phyloP scores from a whole-genome alignment of 2,888 invertebrate genomes.

The Acleris laterana region DNA sequence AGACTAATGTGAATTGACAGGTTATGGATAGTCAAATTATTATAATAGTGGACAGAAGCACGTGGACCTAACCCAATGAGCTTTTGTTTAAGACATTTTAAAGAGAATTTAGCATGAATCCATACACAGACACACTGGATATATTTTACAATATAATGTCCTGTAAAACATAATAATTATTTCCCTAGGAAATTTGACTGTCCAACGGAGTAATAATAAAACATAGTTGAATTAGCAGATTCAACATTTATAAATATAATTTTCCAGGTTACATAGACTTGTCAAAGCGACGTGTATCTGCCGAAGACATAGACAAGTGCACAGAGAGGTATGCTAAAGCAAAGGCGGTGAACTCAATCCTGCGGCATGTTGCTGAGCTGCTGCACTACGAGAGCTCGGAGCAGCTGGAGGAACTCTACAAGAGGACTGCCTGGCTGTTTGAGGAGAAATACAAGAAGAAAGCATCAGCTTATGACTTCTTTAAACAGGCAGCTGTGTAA shows the following conservation, averaged over 20 bases:
- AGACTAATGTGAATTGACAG: too few species aligned
- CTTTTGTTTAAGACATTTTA: too few species aligned
- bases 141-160: too few species aligned
- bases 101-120: too few species aligned
- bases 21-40: too few species aligned
- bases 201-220: too few species aligned
- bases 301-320: slow-evolving; percentile 99
- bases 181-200: too few species aligned
- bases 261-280: slow-evolving; percentile 97
- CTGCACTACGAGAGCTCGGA: slow-evolving; percentile 95
- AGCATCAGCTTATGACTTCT: slow-evolving; percentile 98
- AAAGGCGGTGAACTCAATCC: slow-evolving; percentile 98
- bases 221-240: too few species aligned
- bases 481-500: slow-evolving; percentile 98
- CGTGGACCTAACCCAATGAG: too few species aligned
- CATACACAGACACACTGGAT: too few species aligned
- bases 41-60: too few species aligned
- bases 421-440: slow-evolving; percentile 98
- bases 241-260: not conserved
- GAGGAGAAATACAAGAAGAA: slow-evolving; percentile 98
- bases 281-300: slow-evolving; percentile 98
- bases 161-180: too few species aligned
- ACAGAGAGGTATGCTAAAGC: slow-evolving; percentile 99
- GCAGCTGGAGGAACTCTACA: slow-evolving; percentile 97
- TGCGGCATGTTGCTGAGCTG: slow-evolving; percentile 98